These are phyloP conservation scores for Hemithea aestivaria DNA, from an alignment of 2,888 invertebrate species.

Conservation along the genomic window DNA sequence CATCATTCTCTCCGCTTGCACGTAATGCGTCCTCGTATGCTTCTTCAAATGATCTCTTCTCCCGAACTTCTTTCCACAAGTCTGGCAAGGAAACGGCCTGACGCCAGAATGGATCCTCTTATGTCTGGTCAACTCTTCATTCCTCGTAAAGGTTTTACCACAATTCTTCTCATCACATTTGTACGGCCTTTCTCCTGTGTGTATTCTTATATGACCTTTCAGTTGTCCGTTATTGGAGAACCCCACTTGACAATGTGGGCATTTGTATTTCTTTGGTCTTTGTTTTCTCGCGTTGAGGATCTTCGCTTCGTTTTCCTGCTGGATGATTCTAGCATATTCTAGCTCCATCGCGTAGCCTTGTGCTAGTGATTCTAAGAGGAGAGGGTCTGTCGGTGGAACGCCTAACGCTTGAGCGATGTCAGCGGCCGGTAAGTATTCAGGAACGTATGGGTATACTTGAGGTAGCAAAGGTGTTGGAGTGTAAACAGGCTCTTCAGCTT, in stretches of 20 bases:
- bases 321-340: constrained; percentile 84
- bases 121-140: constrained; percentile 95
- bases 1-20: constrained; percentile 81
- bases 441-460: constrained; percentile 43
- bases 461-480: constrained; percentile 21
- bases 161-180: constrained; percentile 92
- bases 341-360: constrained; percentile 82
- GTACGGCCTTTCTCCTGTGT: constrained; percentile 94
- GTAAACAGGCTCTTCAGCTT: constrained; percentile 2
- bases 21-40: constrained; percentile 90
- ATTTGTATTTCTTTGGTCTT: constrained; percentile 94
- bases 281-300: constrained; percentile 84
- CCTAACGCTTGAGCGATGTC: constrained; percentile 71
- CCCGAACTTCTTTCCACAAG: constrained; percentile 95
- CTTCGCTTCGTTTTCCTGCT: constrained; percentile 85
- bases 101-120: constrained; percentile 93
- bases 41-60: constrained; percentile 97
- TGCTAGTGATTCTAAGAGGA: constrained; percentile 70
- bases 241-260: constrained; percentile 92
- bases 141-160: constrained; percentile 93
- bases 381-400: constrained; percentile 66
- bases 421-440: constrained; percentile 60
- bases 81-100: constrained; percentile 90
- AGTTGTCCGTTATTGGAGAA: constrained; percentile 97
- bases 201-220: constrained; percentile 94